Base-by-base conservation (phyloP, 2,113 vertebrate species). In the Dinomys branickii region DNA sequence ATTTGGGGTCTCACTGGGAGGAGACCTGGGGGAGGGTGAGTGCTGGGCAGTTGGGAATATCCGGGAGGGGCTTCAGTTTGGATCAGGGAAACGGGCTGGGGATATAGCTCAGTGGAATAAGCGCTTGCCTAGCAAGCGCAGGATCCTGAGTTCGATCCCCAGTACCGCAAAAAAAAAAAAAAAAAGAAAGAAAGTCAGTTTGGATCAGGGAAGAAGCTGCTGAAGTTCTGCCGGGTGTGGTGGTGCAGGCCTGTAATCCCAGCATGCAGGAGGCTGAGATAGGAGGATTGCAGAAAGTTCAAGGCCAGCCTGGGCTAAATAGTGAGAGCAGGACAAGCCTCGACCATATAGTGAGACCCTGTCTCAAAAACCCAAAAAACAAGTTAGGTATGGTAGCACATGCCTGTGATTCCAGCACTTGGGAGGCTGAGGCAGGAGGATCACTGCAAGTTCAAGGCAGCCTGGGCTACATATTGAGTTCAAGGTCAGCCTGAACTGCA, bases 1-100 rank as follows among this genome's bases (percentile, higher is more conserved):
- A 50, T 14, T 13, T n/a, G 44, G 47, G n/a, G 19, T 12, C 13
- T 17, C 3, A 12, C 0, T 61, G 16, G 61, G 22, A 75, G 14
- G 12, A 41, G 50, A 47, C 50, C n/a, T 6, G 5, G 20, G 81
- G 28, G 17, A n/a, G 54, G 56, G 19, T 22, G 4, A 30, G 61
- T 13, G 44, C 77, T 73, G 35, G 63, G 41, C 19, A 17, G 33
- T 12, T 30, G 13, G 7, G 41, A 71, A 7, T 16, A 12, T 17
- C 12, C 2, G 28, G 54, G 63, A 30, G 58, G 26, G 11, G 38
- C 35, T 11, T 14, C 22, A n/a, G 19, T 67, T 78, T 59, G 65
- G 44, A 41, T 80, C 63, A 35, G 7, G 63, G 63, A 17, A 54
- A n/a, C n/a, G n/a, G n/a, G n/a, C n/a, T n/a, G n/a, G n/a, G n/a